A percentile compares a stretch with the other conserved stretches of the same genome.
These are phyloP conservation scores for Myotis myotis DNA, from an alignment of 2,797 vertebrate genomes.

Conservation along the genomic window DNA sequence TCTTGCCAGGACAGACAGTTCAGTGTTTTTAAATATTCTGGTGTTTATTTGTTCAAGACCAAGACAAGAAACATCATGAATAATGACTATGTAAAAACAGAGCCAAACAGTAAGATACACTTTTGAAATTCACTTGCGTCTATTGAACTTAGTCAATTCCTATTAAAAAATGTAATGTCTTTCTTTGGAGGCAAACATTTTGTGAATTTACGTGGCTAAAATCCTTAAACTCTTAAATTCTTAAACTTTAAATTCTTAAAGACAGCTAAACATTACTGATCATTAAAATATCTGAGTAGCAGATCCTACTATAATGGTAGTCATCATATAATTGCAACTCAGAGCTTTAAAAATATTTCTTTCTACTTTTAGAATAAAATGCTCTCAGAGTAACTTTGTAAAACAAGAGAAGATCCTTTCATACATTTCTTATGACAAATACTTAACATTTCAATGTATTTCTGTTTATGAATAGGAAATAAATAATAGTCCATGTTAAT, in stretches of 20 bases:
- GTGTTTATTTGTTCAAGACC: slow-evolving; percentile 72
- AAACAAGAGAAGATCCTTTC: neutral
- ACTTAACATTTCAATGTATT: slow-evolving; percentile 18
- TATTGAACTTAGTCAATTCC: slow-evolving; percentile 10
- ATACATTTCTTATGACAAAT: neutral
- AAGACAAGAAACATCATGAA: slow-evolving; percentile 57
- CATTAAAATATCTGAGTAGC: slow-evolving; percentile 20
- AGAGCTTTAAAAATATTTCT: neutral
- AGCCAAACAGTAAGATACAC: neutral
- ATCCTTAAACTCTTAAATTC: neutral
- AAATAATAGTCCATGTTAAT: neutral
- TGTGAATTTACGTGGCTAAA: neutral
- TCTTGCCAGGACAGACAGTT: slow-evolving; percentile 59
- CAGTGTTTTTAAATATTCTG: slow-evolving; percentile 64
- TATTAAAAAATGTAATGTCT: neutral
- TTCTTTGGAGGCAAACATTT: slow-evolving; percentile 1
- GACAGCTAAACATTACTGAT: neutral
- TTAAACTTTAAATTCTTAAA: neutral
- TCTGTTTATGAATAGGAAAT: slow-evolving; percentile 10
- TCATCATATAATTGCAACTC: slow-evolving; percentile 4
- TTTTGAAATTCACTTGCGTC: slow-evolving; percentile 43
- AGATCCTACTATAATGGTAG: slow-evolving; percentile 22
- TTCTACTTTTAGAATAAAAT: slow-evolving; percentile 3
- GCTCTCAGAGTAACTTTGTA: neutral
- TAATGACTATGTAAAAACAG: slow-evolving; percentile 28